Base-by-base conservation (phyloP, 2,113 vertebrate species). In the Mellivora capensis region DNA sequence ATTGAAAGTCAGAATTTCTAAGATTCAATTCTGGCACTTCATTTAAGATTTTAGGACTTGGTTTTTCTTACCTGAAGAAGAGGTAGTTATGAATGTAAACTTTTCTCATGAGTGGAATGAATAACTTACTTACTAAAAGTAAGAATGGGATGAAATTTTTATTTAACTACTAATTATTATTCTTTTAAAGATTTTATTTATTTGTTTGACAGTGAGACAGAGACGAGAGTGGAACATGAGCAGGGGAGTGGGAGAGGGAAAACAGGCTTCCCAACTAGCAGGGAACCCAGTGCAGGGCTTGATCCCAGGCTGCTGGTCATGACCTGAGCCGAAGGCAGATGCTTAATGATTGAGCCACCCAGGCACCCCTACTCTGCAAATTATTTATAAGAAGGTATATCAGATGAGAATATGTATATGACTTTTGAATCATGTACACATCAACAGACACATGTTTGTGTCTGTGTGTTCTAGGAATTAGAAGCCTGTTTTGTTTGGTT, bases 101-200 rank as follows among this genome's bases (percentile, higher is more conserved):
- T 31, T 3, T 1, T 82, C 11, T 87, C 2, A 23, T 21, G 18
- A 89, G 31, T 20, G 5, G 6, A 79, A 64, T 13, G 76, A 79
- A 39, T 83, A 52, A 84, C 59, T 44, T 95, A 84, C 67, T 42
- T 95, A 76, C 67, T 69, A 59, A 23, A 82, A 93, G 7, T 37
- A 23, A 57, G 20, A 57, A 57, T 10, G 8, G 3, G 0, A 21
- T 71, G 6, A 72, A 42, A 79, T 54, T 64, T 91, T 80, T 42
- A 80, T 88, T 79, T 8, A 79, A 57, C 57, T 8, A 21, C 20
- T 57, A 57, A 57, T 57, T 72, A 87, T 62, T 81, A 54, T 54
- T 54, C 15, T 54, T 54, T 54, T 54, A 54, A 54, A 54, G 52
- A 54, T 54, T 54, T 54, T 18, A 54, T 18, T 52, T 54, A 54